phyloP scores from a whole-genome alignment of 2,797 vertebrate genomes.

The Poeciliopsis presidionis region DNA sequence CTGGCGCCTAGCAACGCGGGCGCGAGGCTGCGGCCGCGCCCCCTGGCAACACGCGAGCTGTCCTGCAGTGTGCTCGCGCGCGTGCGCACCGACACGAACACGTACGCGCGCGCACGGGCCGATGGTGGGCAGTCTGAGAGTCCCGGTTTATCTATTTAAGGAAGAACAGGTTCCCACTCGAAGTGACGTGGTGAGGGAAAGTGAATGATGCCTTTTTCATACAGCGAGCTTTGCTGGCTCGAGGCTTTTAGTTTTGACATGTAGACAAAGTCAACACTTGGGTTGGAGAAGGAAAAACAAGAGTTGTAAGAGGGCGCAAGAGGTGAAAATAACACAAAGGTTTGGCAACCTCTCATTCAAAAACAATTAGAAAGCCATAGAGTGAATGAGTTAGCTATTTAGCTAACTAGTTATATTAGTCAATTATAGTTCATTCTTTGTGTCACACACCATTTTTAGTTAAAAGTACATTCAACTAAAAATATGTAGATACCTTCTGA shows the following conservation, averaged over 20 bases:
- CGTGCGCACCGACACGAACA: neutral
- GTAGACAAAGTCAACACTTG: slow-evolving; percentile 10
- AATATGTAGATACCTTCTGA: too few relatives aligned
- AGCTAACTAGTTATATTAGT: too few relatives aligned
- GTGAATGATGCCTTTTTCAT: slow-evolving; percentile 28
- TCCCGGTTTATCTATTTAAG: slow-evolving; percentile 44
- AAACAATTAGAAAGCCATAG: neutral
- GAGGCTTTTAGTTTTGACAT: slow-evolving; percentile 22
- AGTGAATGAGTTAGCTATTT: too few relatives aligned
- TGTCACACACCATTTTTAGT: too few relatives aligned
- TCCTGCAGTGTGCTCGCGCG: too few relatives aligned
- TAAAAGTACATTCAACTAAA: too few relatives aligned
- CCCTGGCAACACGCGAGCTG: slow-evolving; percentile 14
- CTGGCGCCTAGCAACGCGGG: slow-evolving; percentile 61
- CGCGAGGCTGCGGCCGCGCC: slow-evolving; percentile 61
- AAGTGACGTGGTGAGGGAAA: slow-evolving; percentile 52
- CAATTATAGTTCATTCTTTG: too few relatives aligned
- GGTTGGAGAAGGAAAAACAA: neutral
- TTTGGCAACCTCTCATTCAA: neutral
- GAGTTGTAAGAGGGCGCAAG: neutral
- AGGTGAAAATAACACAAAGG: neutral
- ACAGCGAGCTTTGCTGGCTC: slow-evolving; percentile 18
- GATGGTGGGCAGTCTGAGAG: slow-evolving; percentile 4
- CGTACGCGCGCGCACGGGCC: neutral
- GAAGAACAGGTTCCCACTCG: slow-evolving; percentile 45